Evolutionary conservation across 2,113 vertebrate species (phyloP), one percentile per base, ranked within the genome.

Genomic region (Nesospiza acunhae): DNA sequence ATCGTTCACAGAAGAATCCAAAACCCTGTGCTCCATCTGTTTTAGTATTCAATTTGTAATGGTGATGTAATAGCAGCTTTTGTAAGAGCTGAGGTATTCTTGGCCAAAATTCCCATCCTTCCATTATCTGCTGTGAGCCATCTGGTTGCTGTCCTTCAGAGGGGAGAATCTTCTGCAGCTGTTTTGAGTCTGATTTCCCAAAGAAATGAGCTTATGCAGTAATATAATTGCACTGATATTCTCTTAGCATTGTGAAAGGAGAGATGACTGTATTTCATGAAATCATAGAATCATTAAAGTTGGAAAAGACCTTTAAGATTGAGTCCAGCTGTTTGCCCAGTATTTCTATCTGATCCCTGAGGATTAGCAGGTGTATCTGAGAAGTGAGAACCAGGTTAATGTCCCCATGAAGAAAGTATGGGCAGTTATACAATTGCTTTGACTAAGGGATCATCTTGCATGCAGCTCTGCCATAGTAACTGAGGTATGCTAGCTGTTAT

Each of bases 101-200:
- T 88, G 67, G 75, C 53, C 58, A 81, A 92, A 90, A 87, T 77
- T 85, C 21, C 33, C 50, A 84, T 80, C 42, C 68, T 94, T 87
- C 33, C 41, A 84, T 89, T 92, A 87, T 94, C 77, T 95, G 52
- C 68, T 89, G 35, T 78, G 56, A 89, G 35, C 90, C 76, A 87
- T 42, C 47, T 88, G 73, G 76, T 78, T 89, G 83, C 69, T 89
- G 60, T 81, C 55, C 89, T 68, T 90, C 50, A 63, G 33, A 70
- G 13, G 31, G 27, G 5, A 93, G 42, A 35, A 89, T 74, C 50
- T 89, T 89, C 63, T 42, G 50, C 87, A 90, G 56, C 50, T 95
- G 73, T 58, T 89, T 89, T 70, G 42, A 80, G 50, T 47, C 50
- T 75, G 64, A 80, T 87, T 95, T 87, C 69, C 27, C 41, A 87